phyloP scores from a whole-genome alignment of 92 coral and sea anemone genomes.

The Desmophyllum pertusum region DNA sequence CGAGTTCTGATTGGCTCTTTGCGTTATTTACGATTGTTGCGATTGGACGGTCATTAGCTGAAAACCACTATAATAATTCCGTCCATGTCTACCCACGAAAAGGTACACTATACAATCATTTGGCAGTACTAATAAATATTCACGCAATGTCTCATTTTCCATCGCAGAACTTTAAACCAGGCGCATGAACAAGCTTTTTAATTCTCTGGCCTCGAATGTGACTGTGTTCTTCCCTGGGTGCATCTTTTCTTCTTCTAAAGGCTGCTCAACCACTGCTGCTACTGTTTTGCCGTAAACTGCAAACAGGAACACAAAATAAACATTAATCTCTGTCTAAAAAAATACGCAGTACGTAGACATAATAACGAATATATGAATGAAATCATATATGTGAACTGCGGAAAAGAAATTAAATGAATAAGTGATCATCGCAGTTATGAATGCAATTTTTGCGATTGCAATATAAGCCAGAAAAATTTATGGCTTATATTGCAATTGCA shows the following conservation, averaged over 20 bases:
- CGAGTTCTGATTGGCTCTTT: background rate
- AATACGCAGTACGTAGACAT: background rate
- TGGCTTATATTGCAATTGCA: too few species aligned
- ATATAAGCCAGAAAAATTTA: too few species aligned
- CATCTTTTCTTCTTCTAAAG: conserved; percentile 91
- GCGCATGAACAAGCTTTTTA: conserved; percentile 90
- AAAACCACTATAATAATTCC: background rate
- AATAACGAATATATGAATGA: too few species aligned
- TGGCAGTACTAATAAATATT: background rate
- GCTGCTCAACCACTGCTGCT: conserved; percentile 92
- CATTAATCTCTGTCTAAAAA: background rate
- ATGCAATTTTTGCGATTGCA: too few species aligned
- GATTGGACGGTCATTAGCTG: background rate
- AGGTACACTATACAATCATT: background rate
- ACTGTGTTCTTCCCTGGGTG: conserved; percentile 99
- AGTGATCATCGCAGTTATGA: too few species aligned
- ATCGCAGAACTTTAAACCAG: conserved; percentile 47
- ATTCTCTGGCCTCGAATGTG: conserved; percentile 90
- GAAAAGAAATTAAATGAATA: too few species aligned
- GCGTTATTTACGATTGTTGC: background rate
- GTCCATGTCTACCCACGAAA: background rate
- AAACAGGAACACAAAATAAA: background rate
- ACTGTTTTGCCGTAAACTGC: conserved; percentile 95
- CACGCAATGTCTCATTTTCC: background rate
- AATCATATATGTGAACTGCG: too few species aligned